Evolutionary conservation across 2,888 invertebrate species (phyloP).

Genomic region (Drosophila dives): DNA sequence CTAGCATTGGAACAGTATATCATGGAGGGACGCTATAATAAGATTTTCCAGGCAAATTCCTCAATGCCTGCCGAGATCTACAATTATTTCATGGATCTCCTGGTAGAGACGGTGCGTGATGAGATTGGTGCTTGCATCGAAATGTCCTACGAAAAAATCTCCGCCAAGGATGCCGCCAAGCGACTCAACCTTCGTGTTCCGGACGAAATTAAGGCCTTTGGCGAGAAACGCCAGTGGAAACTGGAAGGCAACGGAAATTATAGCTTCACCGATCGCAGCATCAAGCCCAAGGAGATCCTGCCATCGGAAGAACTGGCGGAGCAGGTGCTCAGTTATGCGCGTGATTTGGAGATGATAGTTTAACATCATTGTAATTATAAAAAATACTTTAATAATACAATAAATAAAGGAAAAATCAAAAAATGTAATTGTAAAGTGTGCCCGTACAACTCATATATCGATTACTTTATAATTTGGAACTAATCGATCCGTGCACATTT

Average conservation of each 20-base stretch:
- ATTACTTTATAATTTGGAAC: not conserved
- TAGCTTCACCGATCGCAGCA: constrained; percentile 91
- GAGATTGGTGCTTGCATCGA: constrained; percentile 99
- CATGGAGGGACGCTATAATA: constrained; percentile 99
- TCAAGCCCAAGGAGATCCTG: constrained; percentile 91
- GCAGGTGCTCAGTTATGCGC: constrained; percentile 98
- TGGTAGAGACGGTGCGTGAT: constrained; percentile 96
- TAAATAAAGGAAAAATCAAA: constrained; percentile 5
- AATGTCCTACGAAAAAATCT: constrained; percentile 96
- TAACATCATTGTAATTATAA: constrained; percentile 85
- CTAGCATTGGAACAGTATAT: constrained; percentile 98
- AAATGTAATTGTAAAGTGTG: not conserved
- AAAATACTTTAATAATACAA: constrained; percentile 21
- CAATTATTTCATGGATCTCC: constrained; percentile 97
- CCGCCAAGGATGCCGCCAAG: constrained; percentile 93
- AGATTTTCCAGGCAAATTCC: constrained; percentile 96
- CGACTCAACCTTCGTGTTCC: constrained; percentile 93
- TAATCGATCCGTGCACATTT: not conserved
- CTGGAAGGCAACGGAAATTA: constrained; percentile 92
- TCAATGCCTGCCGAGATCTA: constrained; percentile 98
- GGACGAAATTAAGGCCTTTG: constrained; percentile 92
- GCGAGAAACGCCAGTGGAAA: constrained; percentile 93
- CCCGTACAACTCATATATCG: not conserved
- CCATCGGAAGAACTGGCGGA: constrained; percentile 96
- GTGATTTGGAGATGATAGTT: constrained; percentile 99